Conservation (phyloP, 2,113 vertebrate species). For the Oncorhynchus kisutch region DNA sequence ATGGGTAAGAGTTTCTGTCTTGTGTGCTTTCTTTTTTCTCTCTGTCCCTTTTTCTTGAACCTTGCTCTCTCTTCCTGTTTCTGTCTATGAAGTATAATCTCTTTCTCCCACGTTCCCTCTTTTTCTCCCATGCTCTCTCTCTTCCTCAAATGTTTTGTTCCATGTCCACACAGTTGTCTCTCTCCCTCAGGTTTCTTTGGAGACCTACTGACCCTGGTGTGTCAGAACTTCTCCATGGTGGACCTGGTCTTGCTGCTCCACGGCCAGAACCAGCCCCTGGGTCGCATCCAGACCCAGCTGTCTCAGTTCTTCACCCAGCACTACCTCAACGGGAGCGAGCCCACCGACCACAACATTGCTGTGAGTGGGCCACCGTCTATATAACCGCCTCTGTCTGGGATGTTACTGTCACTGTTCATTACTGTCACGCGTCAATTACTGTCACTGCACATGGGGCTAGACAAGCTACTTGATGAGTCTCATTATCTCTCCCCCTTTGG, state of each 20-base stretch:
- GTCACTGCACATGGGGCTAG: neutral
- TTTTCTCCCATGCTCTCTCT: neutral
- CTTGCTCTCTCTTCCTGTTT: neutral
- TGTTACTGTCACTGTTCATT: neutral
- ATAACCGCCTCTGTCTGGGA: neutral
- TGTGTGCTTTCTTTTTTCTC: neutral
- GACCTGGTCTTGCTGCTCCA: constrained; percentile 91
- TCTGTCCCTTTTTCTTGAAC: neutral
- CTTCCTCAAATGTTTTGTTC: neutral
- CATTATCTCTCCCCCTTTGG: neutral
- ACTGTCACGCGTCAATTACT: too few species aligned
- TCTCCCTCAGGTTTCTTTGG: constrained; percentile 85
- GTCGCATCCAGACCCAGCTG: constrained; percentile 85
- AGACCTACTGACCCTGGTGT: constrained; percentile 86
- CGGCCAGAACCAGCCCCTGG: constrained; percentile 85
- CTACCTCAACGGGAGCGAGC: constrained; percentile 83
- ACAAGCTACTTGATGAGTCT: neutral
- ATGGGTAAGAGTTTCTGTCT: constrained; percentile 58
- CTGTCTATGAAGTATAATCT: neutral
- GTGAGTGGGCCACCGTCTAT: constrained; percentile 50
- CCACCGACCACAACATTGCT: constrained; percentile 82
- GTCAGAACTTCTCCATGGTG: constrained; percentile 90
- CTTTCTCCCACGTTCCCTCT: neutral
- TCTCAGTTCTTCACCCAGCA: constrained; percentile 86
- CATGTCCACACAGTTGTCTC: neutral